Conservation (phyloP, 1,140 invertebrate species). For the Aphelinus certus region DNA sequence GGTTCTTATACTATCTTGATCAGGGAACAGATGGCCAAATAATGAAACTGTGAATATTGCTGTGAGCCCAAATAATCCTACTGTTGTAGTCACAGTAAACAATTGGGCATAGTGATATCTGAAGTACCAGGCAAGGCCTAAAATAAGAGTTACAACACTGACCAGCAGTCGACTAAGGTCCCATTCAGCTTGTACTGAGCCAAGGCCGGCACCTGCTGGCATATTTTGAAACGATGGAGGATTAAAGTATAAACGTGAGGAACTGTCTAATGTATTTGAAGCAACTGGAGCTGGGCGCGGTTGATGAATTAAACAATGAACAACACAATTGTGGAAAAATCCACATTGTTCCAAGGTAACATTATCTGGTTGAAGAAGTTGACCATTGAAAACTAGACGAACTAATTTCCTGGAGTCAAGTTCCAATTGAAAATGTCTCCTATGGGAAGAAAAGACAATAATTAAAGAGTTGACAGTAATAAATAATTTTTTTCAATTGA, state of each 20-base stretch:
- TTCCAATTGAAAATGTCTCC: constrained; percentile 84
- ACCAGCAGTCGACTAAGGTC: constrained; percentile 67
- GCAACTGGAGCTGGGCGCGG: constrained; percentile 53
- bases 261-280: constrained; percentile 49
- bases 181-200: constrained; percentile 64
- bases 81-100: constrained; percentile 72
- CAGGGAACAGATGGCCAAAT: constrained; percentile 64
- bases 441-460: constrained; percentile 52
- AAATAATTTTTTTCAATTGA: too few species aligned
- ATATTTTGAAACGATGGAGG: constrained; percentile 56
- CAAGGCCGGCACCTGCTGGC: constrained; percentile 57
- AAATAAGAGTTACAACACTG: constrained; percentile 57
- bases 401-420: constrained; percentile 80
- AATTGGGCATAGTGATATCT: constrained; percentile 71
- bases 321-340: constrained; percentile 85
- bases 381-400: constrained; percentile 88
- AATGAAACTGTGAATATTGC: constrained; percentile 70
- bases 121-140: constrained; percentile 72
- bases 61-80: constrained; percentile 70
- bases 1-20: constrained; percentile 61
- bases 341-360: constrained; percentile 81
- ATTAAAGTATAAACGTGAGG: constrained; percentile 56
- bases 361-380: constrained; percentile 80
- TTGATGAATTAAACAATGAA: constrained; percentile 85
- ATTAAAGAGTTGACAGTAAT: too few species aligned